These are phyloP conservation scores for Pterobdella sp. DNA, from an alignment of 2,888 invertebrate species.

Conservation along the genomic window DNA sequence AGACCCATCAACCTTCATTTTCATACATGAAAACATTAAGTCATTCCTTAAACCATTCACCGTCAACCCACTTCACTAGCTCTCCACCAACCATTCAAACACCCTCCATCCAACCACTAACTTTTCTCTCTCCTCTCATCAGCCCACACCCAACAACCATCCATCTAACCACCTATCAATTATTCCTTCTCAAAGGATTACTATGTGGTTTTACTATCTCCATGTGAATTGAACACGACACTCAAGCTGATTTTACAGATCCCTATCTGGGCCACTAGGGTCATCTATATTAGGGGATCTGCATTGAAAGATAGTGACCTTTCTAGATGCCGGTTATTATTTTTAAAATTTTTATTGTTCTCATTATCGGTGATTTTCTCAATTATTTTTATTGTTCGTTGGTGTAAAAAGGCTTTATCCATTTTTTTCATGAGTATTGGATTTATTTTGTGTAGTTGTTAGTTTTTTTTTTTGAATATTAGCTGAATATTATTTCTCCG, in stretches of 20 bases:
- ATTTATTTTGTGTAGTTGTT: too few relatives aligned
- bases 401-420: too few relatives aligned
- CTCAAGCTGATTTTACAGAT: slow-evolving; percentile 93
- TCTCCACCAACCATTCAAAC: not conserved
- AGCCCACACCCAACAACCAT: not conserved
- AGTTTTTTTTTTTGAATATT: too few relatives aligned
- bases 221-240: slow-evolving; percentile 92
- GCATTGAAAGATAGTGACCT: slow-evolving; percentile 91
- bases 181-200: slow-evolving; percentile 62
- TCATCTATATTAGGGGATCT: slow-evolving; percentile 92
- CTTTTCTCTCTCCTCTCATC: not conserved
- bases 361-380: too few relatives aligned
- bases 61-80: too few relatives aligned
- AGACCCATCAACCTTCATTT: too few relatives aligned
- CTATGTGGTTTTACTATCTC: slow-evolving; percentile 87
- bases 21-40: too few relatives aligned
- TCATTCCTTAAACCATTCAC: too few relatives aligned
- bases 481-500: too few relatives aligned
- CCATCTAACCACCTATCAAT: not conserved
- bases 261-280: slow-evolving; percentile 92
- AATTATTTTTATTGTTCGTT: too few relatives aligned
- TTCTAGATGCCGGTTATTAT: slow-evolving; percentile 64
- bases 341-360: too few relatives aligned
- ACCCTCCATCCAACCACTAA: not conserved
- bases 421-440: not conserved